A percentile compares a stretch with the other conserved stretches of the same genome.
Evolutionary conservation across 2,888 invertebrate species (phyloP).

Genomic region (Pteria penguin): DNA sequence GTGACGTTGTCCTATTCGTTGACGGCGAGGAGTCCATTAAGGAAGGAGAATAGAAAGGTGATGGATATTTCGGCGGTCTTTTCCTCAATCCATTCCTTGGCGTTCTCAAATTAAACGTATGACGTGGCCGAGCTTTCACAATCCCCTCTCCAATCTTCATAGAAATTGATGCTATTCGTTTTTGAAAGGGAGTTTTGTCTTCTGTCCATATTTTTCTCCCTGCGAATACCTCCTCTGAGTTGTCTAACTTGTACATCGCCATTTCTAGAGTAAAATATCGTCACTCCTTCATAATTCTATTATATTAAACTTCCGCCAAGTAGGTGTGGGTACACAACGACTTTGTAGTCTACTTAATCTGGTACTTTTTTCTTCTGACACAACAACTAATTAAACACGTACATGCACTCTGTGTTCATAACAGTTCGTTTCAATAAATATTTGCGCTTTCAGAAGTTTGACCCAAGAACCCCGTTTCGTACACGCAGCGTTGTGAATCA

Average conservation of each 20-base stretch:
- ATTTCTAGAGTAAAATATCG: too few relatives aligned
- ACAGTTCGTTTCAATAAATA: too few relatives aligned
- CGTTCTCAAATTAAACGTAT: constrained; percentile 2
- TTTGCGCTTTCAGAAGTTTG: too few relatives aligned
- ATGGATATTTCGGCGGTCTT: constrained; percentile 28
- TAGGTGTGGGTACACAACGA: too few relatives aligned
- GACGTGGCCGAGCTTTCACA: neutral
- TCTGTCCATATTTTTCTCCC: constrained; percentile 15
- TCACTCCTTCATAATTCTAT: too few relatives aligned
- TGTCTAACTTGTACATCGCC: constrained; percentile 13
- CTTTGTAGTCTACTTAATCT: too few relatives aligned
- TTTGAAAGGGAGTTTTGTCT: constrained; percentile 17
- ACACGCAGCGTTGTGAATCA: too few relatives aligned
- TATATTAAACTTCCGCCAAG: too few relatives aligned
- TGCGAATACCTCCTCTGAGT: neutral
- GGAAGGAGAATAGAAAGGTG: constrained; percentile 18
- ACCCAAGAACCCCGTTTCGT: too few relatives aligned
- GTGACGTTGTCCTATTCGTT: constrained; percentile 10
- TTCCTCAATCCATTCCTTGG: constrained; percentile 36
- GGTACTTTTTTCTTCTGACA: too few relatives aligned
- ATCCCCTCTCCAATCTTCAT: constrained; percentile 27
- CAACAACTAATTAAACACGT: too few relatives aligned
- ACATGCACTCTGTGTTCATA: too few relatives aligned
- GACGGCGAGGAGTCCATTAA: constrained; percentile 10
- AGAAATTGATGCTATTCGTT: constrained; percentile 24